A percentile compares a stretch with the other conserved stretches of the same genome.
These are phyloP conservation scores for Pterostichus madidus DNA, from an alignment of 2,888 invertebrate species.

Conservation along the genomic window DNA sequence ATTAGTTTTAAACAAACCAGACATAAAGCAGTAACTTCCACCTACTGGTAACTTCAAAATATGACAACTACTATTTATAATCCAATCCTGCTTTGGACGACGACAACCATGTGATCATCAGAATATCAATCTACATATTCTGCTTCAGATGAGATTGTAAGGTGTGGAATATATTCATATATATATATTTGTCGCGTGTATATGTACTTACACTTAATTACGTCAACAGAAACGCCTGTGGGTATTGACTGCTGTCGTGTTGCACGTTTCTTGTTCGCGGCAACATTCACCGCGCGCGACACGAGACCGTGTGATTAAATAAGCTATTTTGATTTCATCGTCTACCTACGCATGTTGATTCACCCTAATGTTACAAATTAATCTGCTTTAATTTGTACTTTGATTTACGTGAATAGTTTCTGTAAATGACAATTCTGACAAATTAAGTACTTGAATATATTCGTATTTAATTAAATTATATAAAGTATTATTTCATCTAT, in stretches of 20 bases:
- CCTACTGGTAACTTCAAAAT: too few species aligned
- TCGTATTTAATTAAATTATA: too few species aligned
- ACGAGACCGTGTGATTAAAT: conserved; percentile 27
- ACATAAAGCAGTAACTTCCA: too few species aligned
- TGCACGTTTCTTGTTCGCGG: neutral
- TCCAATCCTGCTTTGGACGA: too few species aligned
- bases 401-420: neutral
- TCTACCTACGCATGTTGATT: conserved; percentile 23
- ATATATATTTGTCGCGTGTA: conserved; percentile 33
- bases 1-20: too few species aligned
- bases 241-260: conserved; percentile 19
- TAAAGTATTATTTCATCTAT: too few species aligned
- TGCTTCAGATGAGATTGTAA: neutral
- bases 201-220: conserved; percentile 43
- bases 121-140: too few species aligned
- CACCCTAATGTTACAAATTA: conserved; percentile 24
- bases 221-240: conserved; percentile 34
- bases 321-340: conserved; percentile 42
- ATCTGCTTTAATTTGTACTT: conserved; percentile 33
- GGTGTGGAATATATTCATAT: conserved; percentile 26
- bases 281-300: neutral
- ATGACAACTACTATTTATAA: too few species aligned
- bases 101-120: too few species aligned
- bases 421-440: neutral
- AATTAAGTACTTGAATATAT: too few species aligned